Evolutionary conservation across 2,888 invertebrate genomes (phyloP), one percentile per base, ranked within the genome.

Genomic region (Pseudanteris insignis): DNA sequence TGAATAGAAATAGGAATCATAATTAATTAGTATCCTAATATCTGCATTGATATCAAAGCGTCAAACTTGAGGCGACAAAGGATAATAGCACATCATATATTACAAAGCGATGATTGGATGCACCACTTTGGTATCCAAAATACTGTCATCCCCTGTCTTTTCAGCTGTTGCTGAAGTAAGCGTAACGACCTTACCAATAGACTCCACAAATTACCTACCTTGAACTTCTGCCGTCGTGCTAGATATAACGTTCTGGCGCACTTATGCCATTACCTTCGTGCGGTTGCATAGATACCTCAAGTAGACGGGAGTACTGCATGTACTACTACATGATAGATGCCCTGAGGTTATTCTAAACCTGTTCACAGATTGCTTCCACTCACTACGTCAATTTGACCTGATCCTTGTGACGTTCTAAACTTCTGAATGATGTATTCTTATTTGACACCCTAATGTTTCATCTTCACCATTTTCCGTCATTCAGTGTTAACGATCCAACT

Each of bases 161-260:
- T 26, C 37, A 9, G 26, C 11, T 26, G 53, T 43, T 50, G 55
- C 40, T 44, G 26, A 36, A 48, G 46, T 40, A 47, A 37, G 29
- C 46, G 47, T 62, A 62, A 62, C 41, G 55, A 62, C 50, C 46
- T 55, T 33, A 57, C 46, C 55, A 51, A 62, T 57, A 55, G 55
- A 62, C 40, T 34, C 46, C 41, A 51, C 46, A 50, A 62, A 62
- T 62, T 62, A 62, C 41, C 7, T 44, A 54, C 55, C 54, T 55
- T 55, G 55, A 51, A 55, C 55, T 55, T 62, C 61, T 28, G 38
- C 40, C 55, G 55, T 30, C 14, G 26, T 25, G 36, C 33, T 41
- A 32, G 46, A 57, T 57, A 43, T 62, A 62, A 62, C 50, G 50
- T 41, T 46, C 50, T 55, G 57, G 34, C 43, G 29, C 53, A 57